A percentile compares a stretch with the other conserved stretches of the same genome.
phyloP scores from a whole-genome alignment of 2,113 vertebrate species.

The Eudyptes chrysolophus region DNA sequence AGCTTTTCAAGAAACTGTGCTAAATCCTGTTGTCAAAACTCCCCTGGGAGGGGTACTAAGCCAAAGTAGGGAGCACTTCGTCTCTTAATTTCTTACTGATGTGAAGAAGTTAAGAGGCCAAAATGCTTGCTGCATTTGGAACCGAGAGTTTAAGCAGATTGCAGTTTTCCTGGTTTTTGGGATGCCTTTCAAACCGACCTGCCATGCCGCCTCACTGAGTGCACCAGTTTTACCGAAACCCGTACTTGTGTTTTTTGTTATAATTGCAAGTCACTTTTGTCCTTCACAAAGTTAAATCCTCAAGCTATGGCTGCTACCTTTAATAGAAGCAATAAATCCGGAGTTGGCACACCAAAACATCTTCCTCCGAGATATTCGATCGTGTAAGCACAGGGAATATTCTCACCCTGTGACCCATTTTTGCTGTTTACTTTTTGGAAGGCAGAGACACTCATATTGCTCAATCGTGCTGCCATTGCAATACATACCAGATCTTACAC shows the following conservation, averaged over 20 bases:
- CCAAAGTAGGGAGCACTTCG: neutral
- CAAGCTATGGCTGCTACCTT: neutral
- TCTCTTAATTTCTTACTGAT: neutral
- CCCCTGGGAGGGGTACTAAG: neutral
- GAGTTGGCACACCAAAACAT: neutral
- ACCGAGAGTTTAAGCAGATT: neutral
- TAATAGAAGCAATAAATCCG: neutral
- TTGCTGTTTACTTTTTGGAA: conserved; percentile 7
- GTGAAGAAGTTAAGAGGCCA: neutral
- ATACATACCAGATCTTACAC: neutral
- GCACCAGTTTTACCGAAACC: neutral
- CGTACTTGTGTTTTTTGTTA: neutral
- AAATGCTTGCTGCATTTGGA: neutral
- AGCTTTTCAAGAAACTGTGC: neutral
- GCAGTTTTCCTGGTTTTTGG: neutral
- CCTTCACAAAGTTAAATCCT: neutral
- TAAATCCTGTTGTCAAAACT: neutral
- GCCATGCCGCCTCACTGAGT: neutral
- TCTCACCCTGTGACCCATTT: neutral
- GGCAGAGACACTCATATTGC: neutral
- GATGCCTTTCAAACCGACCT: neutral
- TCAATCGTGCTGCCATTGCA: neutral
- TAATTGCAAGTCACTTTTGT: neutral
- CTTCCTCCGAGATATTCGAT: neutral
- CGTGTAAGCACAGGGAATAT: neutral